phyloP scores from a whole-genome alignment of 2,888 invertebrate species.

The Anorthoa munda region DNA sequence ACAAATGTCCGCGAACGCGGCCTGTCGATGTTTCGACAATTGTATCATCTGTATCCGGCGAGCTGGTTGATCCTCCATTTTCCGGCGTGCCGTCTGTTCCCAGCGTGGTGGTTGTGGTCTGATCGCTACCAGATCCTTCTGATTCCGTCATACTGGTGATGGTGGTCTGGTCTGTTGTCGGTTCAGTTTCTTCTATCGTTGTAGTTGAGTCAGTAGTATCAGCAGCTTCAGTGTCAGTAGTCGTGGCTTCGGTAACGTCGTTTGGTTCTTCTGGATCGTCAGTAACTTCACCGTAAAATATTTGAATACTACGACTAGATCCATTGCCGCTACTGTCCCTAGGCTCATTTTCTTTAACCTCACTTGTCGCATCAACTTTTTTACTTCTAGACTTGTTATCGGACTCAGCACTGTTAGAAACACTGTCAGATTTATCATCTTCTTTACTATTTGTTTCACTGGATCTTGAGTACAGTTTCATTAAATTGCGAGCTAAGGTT shows the following conservation, averaged over 20 bases:
- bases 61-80: neutral
- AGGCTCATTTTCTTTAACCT: neutral
- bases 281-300: no score
- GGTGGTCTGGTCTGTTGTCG: neutral
- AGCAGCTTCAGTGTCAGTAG: no score
- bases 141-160: neutral
- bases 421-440: neutral
- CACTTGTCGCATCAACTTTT: neutral
- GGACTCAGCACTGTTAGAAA: neutral
- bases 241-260: no score
- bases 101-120: neutral
- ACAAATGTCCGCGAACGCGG: conserved; percentile 71
- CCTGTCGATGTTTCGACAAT: conserved; percentile 75
- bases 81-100: neutral
- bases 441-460: neutral
- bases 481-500: neutral
- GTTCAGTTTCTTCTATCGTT: neutral
- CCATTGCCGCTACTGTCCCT: neutral
- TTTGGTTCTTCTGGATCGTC: no score
- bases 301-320: neutral
- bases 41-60: neutral
- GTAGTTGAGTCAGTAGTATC: no score
- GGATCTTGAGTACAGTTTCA: neutral
- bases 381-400: neutral
- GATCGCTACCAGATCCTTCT: neutral